Base-by-base conservation (phyloP, 2,888 invertebrate species). In the Boloria euphrosyne region DNA sequence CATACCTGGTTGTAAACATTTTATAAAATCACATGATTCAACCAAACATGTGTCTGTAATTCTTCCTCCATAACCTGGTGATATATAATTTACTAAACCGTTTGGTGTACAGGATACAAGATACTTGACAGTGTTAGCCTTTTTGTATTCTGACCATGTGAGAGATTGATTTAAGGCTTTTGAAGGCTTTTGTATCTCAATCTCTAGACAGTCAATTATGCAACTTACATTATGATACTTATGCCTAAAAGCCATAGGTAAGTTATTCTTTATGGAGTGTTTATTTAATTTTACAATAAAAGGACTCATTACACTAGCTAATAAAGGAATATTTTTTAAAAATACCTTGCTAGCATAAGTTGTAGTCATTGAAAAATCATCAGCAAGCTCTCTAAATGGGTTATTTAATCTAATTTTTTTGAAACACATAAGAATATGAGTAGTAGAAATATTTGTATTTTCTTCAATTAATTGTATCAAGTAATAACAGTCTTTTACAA, bases 121-220 rank as follows among this genome's bases (percentile, higher is more conserved):
- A 22, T 47, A 47, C 27, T 55, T 55, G 13, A n/a, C 7, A 17
- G 50, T 79, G 10, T 78, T 77, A 0, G 67, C 71, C 46, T 78
- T 78, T 63, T 78, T 77, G 31, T 82, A 81, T 4, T 81, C 79
- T 10, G 82, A 83, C 84, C 84, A 85, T 3, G 82, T 70, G 0
- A 81, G 49, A 47, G 79, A 47, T 72, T 83, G 81, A 53, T 80
- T 53, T 0, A 82, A 5, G 0, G 79, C 71, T 58, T 80, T 76
- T 13, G 73, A 71, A 13, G 84, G 82, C 69, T 83, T 84, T 72
- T 84, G 76, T 43, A 84, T 70, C 63, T 83, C 77, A 43, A 82
- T 82, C 67, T 84, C 81, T 10, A 84, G 67, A 53, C 82, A 85
- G 54, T 84, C 82, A 51, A 82, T 80, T 3, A 85, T 83, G 43